Conservation (phyloP, 2,888 invertebrate genomes). For the Melinaea marsaeus region DNA sequence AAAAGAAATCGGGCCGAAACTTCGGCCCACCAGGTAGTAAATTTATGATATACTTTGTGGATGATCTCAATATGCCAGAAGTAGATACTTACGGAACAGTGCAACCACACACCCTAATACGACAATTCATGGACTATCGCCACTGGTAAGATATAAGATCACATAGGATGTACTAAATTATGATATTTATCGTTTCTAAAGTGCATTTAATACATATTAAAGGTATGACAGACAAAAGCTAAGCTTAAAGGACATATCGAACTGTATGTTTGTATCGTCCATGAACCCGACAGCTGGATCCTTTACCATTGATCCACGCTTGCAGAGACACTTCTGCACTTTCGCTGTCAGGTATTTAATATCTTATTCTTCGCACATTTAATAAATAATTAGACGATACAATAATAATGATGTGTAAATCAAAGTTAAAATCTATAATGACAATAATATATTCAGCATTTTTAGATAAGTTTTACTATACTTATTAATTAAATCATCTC, state of each 20-base stretch:
- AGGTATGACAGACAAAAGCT: constrained; percentile 93
- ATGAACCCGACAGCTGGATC: constrained; percentile 98
- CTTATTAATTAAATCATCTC: background rate
- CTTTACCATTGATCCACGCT: constrained; percentile 93
- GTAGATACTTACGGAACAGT: constrained; percentile 96
- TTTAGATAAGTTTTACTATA: constrained; percentile 8
- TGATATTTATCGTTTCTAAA: background rate
- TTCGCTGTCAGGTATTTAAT: constrained; percentile 85
- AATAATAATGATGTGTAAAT: too few species aligned
- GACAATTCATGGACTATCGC: constrained; percentile 95
- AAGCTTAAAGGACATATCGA: constrained; percentile 91
- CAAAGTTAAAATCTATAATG: too few species aligned
- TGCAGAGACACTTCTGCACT: constrained; percentile 92
- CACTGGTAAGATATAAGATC: constrained; percentile 83
- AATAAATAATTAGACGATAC: too few species aligned
- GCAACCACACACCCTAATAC: constrained; percentile 94
- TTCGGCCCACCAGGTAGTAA: constrained; percentile 96
- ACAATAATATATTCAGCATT: constrained; percentile 1
- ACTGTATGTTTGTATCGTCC: constrained; percentile 95
- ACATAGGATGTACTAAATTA: background rate
- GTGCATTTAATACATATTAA: constrained; percentile 18
- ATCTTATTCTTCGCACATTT: too few species aligned
- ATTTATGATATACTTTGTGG: constrained; percentile 94
- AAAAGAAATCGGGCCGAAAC: constrained; percentile 96
- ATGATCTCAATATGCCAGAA: constrained; percentile 98